Percentiles rank a stretch among this genome's conserved stretches.
Conservation (phyloP, 2,113 vertebrate genomes). For the Eublepharis macularius region DNA sequence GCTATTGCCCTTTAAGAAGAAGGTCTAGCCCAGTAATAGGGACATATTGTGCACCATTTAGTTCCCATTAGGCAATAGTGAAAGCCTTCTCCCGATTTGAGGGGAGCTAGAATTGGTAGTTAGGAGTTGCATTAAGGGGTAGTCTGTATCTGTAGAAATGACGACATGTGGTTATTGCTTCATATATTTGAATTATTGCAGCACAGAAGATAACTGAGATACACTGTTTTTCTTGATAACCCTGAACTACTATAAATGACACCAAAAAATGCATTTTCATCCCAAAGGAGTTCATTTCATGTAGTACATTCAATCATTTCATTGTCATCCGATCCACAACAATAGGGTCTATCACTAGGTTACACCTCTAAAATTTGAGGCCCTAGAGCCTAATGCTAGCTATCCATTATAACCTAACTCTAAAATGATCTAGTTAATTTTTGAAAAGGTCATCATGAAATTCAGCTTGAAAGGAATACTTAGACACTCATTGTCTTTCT, state of each 20-base stretch:
- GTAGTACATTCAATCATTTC: slow-evolving; percentile 1
- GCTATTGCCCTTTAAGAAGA: not conserved
- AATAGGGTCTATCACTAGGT: not conserved
- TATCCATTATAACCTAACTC: slow-evolving; percentile 23
- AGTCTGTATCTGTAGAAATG: not conserved
- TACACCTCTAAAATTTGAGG: not conserved
- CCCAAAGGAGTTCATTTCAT: slow-evolving; percentile 14
- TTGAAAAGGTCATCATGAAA: not conserved
- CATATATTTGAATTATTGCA: slow-evolving; percentile 34
- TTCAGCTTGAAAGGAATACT: not conserved
- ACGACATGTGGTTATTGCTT: slow-evolving; percentile 6
- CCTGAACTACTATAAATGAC: slow-evolving; percentile 8
- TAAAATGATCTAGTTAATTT: not conserved
- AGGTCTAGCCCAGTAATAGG: not conserved
- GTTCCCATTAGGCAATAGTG: slow-evolving; percentile 6
- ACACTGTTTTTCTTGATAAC: slow-evolving; percentile 1
- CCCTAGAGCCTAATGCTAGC: not conserved
- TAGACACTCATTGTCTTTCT: not conserved
- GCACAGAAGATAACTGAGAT: slow-evolving; percentile 1
- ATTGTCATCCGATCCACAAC: not conserved
- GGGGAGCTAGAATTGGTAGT: slow-evolving; percentile 7
- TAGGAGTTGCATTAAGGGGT: slow-evolving; percentile 10
- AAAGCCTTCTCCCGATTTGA: not conserved
- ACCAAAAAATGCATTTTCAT: slow-evolving; percentile 5
- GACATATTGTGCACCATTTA: not conserved